Evolutionary conservation across 2,888 invertebrate genomes (phyloP), one percentile per base, ranked within the genome.

Genomic region (Tenthredo livida): DNA sequence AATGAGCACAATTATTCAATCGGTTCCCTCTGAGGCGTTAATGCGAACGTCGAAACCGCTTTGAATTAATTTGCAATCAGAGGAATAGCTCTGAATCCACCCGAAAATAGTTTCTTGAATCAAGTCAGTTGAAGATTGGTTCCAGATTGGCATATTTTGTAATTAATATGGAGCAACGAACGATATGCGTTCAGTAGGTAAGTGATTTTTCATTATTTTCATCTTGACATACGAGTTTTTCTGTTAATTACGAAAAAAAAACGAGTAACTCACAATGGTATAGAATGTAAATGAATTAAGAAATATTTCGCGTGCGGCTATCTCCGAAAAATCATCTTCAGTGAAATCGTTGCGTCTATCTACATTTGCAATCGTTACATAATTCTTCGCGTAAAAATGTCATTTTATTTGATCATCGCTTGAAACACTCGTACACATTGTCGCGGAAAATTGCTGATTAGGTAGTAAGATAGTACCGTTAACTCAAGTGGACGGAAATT

Each of bases 31-130:
- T n/a, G n/a, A 40, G 9, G 9, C 7, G 9, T 5, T 9, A 40
- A 9, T 47, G 47, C 29, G 54, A 77, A 77, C 54, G 3, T 29
- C 17, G 50, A 77, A 50, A 29, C 0, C 17, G n/a, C 54, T 50
- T 25, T 47, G 25, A 12, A 75, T 75, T 75, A 50, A 75, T 21
- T 47, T 75, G 17, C 50, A 29, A 77, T 72, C 72, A 72, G 10
- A n/a, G 1, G 2, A 37, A 21, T 40, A 40, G 12, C 37, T 40
- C 65, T 12, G 21, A 65, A 29, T 29, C 4, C 15, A 3, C 47
- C 15, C 15, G 10, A 2, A 2, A 2, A 33, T 33, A 33, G 29
- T 33, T 33, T 2, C 2, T 1, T n/a, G n/a, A n/a, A n/a, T n/a
- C n/a, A n/a, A n/a, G n/a, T n/a, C n/a, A n/a, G n/a, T n/a, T n/a